phyloP scores from a whole-genome alignment of 2,797 vertebrate genomes.

The Falco biarmicus region DNA sequence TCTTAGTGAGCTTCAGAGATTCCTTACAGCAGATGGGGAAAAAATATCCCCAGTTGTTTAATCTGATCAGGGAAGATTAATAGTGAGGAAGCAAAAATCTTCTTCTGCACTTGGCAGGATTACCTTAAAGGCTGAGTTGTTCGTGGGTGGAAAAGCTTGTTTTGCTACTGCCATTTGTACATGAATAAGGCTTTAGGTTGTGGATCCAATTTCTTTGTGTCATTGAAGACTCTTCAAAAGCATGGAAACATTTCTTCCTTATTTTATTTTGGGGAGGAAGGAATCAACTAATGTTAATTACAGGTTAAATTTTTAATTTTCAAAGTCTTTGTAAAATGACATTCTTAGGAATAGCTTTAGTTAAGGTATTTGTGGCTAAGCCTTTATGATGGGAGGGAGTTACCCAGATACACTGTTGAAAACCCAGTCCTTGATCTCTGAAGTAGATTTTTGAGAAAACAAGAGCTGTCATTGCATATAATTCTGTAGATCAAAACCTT shows the following conservation, averaged over 20 bases:
- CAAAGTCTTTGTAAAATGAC: neutral
- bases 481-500: neutral
- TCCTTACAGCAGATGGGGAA: neutral
- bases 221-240: conserved; percentile 10
- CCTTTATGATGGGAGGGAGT: neutral
- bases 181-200: neutral
- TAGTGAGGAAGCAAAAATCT: neutral
- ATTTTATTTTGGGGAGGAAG: neutral
- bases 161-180: neutral
- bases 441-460: neutral
- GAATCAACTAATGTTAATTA: conserved; percentile 17
- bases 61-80: neutral
- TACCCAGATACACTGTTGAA: neutral
- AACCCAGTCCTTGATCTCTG: neutral
- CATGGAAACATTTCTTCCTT: neutral
- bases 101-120: neutral
- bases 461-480: neutral
- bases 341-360: neutral
- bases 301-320: neutral
- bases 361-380: neutral
- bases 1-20: neutral
- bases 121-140: neutral
- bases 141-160: neutral
- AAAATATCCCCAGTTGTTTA: neutral
- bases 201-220: neutral